These are phyloP conservation scores for Notodonta dromedarius DNA, from an alignment of 2,888 invertebrate species.

Conservation along the genomic window DNA sequence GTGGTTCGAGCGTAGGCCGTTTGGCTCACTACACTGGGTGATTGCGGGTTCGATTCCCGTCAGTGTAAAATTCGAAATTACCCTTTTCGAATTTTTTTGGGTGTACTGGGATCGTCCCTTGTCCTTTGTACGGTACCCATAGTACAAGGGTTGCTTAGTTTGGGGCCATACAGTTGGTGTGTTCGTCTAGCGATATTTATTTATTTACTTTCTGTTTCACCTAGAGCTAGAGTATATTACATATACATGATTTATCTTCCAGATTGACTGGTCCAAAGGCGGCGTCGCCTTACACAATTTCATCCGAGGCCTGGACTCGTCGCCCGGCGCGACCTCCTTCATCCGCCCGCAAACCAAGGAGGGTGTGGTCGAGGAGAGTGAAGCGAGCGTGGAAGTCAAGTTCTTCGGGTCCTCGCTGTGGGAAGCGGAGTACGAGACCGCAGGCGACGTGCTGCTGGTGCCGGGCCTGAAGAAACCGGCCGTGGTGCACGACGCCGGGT, in stretches of 20 bases:
- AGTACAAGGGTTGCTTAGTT: no score
- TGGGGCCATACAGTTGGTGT: no score
- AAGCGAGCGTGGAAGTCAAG: constrained; percentile 62
- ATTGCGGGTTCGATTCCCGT: no score
- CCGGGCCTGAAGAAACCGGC: constrained; percentile 85
- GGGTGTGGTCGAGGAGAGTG: constrained; percentile 59
- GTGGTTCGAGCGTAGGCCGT: no score
- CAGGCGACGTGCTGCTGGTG: constrained; percentile 85
- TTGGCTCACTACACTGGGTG: no score
- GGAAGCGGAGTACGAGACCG: constrained; percentile 79
- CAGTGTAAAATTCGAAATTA: no score
- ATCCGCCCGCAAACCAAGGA: constrained; percentile 70
- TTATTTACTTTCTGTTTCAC: no score
- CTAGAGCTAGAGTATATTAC: no score
- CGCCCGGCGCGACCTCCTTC: constrained; percentile 94
- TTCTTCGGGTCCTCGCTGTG: constrained; percentile 93
- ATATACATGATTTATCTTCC: constrained; percentile 20
- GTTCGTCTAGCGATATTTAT: no score
- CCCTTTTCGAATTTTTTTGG: no score
- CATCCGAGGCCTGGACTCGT: constrained; percentile 96
- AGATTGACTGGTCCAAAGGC: constrained; percentile 89
- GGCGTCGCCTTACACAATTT: constrained; percentile 95
- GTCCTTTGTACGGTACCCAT: no score
- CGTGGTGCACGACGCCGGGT: constrained; percentile 90
- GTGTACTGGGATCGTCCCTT: no score